These are phyloP conservation scores for Epinephelus coioides DNA, from an alignment of 2,797 vertebrate genomes.

Conservation along the genomic window DNA sequence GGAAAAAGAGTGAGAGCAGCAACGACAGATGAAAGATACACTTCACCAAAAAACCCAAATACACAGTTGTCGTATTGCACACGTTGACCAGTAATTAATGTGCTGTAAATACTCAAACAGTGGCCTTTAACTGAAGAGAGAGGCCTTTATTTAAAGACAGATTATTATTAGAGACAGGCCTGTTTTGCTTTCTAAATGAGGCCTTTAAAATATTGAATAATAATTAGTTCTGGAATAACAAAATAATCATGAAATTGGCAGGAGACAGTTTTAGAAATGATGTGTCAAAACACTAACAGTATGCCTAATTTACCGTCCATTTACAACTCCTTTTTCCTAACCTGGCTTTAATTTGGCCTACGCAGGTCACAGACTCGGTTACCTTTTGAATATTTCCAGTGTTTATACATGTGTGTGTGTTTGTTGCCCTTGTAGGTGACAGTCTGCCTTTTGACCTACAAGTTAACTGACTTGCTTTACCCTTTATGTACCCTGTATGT, in stretches of 20 bases:
- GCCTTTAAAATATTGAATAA: constrained; percentile 37
- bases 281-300: constrained; percentile 21
- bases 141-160: constrained; percentile 27
- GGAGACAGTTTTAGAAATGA: constrained; percentile 21
- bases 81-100: constrained; percentile 29
- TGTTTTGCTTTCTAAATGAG: constrained; percentile 53
- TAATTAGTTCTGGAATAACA: constrained; percentile 29
- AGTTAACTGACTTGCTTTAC: constrained; percentile 2
- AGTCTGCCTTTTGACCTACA: constrained; percentile 6
- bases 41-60: constrained; percentile 35
- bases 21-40: constrained; percentile 42
- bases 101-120: constrained; percentile 27
- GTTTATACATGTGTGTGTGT: constrained; percentile 11
- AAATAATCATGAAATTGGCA: constrained; percentile 40
- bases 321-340: background rate
- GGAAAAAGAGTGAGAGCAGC: constrained; percentile 28
- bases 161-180: background rate
- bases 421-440: constrained; percentile 4
- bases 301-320: constrained; percentile 7
- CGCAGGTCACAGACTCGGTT: background rate
- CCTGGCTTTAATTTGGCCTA: background rate
- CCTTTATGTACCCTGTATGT: constrained; percentile 12
- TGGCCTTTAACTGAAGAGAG: constrained; percentile 8
- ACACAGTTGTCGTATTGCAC: background rate
- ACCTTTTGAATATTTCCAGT: background rate